A percentile compares a stretch with the other conserved stretches of the same genome.
These are phyloP conservation scores for Protaetia brevitarsis DNA, from an alignment of 1,140 invertebrate species.

Conservation along the genomic window DNA sequence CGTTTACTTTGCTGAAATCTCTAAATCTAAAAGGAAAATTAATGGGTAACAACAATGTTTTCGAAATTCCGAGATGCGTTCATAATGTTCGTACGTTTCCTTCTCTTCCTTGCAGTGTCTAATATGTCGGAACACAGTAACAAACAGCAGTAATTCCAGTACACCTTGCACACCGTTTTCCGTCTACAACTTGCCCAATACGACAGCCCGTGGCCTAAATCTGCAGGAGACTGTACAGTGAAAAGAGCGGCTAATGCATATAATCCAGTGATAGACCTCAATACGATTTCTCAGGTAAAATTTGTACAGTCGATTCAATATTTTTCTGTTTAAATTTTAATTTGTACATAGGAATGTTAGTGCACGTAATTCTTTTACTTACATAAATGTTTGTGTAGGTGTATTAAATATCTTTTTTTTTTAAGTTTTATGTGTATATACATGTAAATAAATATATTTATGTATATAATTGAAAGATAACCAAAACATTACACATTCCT, in stretches of 20 bases:
- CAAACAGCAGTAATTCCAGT: constrained; percentile 50
- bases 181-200: constrained; percentile 51
- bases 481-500: too few species aligned
- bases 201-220: constrained; percentile 80
- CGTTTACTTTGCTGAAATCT: background rate
- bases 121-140: constrained; percentile 55
- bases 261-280: constrained; percentile 82
- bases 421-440: too few species aligned
- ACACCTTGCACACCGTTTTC: constrained; percentile 51
- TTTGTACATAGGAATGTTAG: background rate
- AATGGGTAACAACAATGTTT: too few species aligned
- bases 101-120: constrained; percentile 48
- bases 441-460: too few species aligned
- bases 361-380: background rate
- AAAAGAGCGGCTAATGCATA: constrained; percentile 69
- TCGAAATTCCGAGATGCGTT: too few species aligned
- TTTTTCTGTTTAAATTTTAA: background rate
- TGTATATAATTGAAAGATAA: too few species aligned
- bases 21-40: too few species aligned
- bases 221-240: constrained; percentile 72
- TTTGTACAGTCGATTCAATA: background rate
- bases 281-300: constrained; percentile 79
- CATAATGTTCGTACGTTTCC: background rate
- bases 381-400: too few species aligned
- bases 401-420: too few species aligned